A percentile compares a stretch with the other conserved stretches of the same genome.
Evolutionary conservation across 2,113 vertebrate genomes (phyloP).

Genomic region (Rafetus swinhoei): DNA sequence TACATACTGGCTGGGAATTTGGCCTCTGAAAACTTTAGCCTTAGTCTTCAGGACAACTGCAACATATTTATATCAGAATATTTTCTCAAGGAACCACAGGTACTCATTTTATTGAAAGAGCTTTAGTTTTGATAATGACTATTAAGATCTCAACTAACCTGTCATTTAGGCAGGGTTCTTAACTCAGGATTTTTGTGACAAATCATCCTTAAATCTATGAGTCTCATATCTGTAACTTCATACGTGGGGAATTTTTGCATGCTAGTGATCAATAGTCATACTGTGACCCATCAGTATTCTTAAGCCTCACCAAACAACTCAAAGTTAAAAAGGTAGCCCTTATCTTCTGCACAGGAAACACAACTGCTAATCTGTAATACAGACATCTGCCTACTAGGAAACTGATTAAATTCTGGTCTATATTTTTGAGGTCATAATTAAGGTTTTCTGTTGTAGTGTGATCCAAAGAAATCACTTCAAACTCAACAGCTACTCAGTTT

Average conservation of each 20-base stretch:
- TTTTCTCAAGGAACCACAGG: background rate
- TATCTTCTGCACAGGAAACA: background rate
- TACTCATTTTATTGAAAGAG: background rate
- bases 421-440: background rate
- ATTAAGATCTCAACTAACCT: background rate
- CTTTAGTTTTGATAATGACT: background rate
- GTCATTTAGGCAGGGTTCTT: background rate
- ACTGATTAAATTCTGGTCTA: background rate
- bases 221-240: background rate
- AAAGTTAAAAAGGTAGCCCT: background rate
- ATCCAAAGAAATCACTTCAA: background rate
- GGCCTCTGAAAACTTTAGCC: background rate
- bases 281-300: background rate
- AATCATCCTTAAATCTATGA: background rate
- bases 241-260: background rate
- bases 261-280: background rate
- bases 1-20: background rate
- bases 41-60: background rate
- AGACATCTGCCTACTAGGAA: background rate
- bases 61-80: background rate
- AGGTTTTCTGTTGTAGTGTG: background rate
- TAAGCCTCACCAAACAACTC: background rate
- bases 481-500: background rate
- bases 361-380: fast-evolving
- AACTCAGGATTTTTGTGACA: background rate